phyloP scores from a whole-genome alignment of 2,888 invertebrate genomes.

The Thera britannica region DNA sequence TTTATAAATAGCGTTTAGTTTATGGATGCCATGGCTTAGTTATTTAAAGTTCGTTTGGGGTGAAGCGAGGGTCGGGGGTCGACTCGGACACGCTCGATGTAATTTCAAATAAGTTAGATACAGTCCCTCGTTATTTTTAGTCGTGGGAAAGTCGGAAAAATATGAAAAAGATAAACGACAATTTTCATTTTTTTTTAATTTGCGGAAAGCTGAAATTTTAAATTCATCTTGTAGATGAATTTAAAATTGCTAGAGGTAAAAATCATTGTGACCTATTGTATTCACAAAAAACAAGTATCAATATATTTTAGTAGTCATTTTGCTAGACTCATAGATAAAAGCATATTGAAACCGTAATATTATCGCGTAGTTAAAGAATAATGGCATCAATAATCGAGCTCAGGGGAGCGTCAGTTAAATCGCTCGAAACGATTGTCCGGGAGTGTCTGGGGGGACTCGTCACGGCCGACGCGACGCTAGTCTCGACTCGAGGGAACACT shows the following conservation, averaged over 20 bases:
- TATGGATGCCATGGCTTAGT: constrained; percentile 61
- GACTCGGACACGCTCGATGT: constrained; percentile 39
- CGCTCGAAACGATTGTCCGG: constrained; percentile 66
- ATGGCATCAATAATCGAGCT: constrained; percentile 57
- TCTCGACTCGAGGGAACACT: constrained; percentile 34
- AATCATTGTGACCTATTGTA: too few species aligned
- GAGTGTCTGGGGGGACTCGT: constrained; percentile 44
- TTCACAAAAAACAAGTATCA: too few species aligned
- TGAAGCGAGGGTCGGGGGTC: constrained; percentile 34
- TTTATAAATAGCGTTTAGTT: constrained; percentile 67
- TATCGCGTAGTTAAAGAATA: constrained; percentile 54
- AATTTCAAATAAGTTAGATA: constrained; percentile 39
- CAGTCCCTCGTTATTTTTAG: constrained; percentile 27
- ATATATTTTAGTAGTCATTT: background rate
- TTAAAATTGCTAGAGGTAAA: too few species aligned
- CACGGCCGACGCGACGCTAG: constrained; percentile 54
- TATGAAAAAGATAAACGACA: background rate
- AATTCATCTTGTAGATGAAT: too few species aligned
- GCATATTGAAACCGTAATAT: constrained; percentile 29
- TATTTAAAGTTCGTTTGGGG: constrained; percentile 64
- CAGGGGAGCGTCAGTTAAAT: constrained; percentile 65
- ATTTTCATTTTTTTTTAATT: too few species aligned
- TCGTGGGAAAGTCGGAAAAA: constrained; percentile 18
- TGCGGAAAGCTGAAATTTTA: too few species aligned
- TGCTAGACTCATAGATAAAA: background rate